Evolutionary conservation across 2,888 invertebrate species (phyloP).

Genomic region (Drosophila eohydei): DNA sequence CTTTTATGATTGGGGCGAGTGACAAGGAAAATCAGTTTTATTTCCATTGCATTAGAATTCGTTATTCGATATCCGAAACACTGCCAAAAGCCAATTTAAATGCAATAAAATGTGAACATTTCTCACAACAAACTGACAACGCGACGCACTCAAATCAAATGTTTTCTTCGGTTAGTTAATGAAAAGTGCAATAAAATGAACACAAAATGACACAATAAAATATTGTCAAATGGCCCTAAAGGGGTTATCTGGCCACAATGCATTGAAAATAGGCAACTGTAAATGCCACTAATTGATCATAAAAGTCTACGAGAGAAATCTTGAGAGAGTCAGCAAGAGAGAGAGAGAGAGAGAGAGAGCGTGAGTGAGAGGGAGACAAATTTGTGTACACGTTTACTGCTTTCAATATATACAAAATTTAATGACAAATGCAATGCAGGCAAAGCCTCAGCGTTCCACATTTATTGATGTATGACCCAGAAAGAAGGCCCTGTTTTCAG

Average conservation of each 20-base stretch:
- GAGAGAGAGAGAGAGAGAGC: conserved; percentile 5
- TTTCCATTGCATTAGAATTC: conserved; percentile 55
- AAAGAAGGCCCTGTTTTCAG: conserved; percentile 32
- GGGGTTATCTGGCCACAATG: conserved; percentile 53
- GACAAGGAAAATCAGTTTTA: conserved; percentile 50
- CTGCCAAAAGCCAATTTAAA: conserved; percentile 74
- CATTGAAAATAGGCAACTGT: conserved; percentile 48
- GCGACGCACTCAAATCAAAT: conserved; percentile 53
- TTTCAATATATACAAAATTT: conserved; percentile 28
- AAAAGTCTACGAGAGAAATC: conserved; percentile 49
- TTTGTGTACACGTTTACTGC: conserved; percentile 35
- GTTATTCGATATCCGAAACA: conserved; percentile 75
- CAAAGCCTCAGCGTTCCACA: conserved; percentile 58
- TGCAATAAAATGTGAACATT: conserved; percentile 69
- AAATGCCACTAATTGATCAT: conserved; percentile 79
- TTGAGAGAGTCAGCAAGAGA: conserved; percentile 6
- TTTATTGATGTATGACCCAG: conserved; percentile 76
- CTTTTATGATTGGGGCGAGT: conserved; percentile 45
- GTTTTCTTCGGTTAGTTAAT: conserved; percentile 70
- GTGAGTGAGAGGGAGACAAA: conserved; percentile 9
- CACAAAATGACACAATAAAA: conserved; percentile 65
- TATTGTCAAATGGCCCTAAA: conserved; percentile 23
- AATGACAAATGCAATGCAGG: conserved; percentile 67
- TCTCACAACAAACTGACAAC: conserved; percentile 59
- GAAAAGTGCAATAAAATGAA: conserved; percentile 69